Evolutionary conservation across 1,140 invertebrate genomes (phyloP), one percentile per base, ranked within the genome.

Genomic region (Meloidogyne chitwoodi): DNA sequence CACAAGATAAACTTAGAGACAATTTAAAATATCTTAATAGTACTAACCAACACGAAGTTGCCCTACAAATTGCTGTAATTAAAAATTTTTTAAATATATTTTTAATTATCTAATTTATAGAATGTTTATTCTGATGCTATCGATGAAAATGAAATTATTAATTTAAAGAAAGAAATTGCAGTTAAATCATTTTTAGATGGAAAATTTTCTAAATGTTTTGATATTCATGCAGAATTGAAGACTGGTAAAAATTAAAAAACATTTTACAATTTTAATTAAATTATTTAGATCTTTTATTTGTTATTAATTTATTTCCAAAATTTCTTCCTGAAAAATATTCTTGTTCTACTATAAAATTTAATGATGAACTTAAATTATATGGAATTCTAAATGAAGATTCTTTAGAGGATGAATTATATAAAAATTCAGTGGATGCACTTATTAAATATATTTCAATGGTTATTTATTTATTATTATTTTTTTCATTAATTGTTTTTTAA

Each of bases 1-100:
- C 74, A 19, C 56, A 79, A 26, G 76, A 71, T 65, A 61, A 29
- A 31, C 5, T 79, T n/a, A 75, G 78, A 44, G 74, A 64, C 19
- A 82, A 82, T 66, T 64, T 82, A 16, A 22, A 72, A 19, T 75
- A 64, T 68, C 41, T 82, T 19, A 63, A 67, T 24, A 24, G 72
- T 31, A 83, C 77, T 41, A 80, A 71, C 31, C 81, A 82, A 16
- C 83, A 82, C 41, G 74, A 84, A 56, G 29, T 82, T 38, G 81
- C 81, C 16, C 26, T 77, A 8, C 56, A 56, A n/a, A 71, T 81
- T n/a, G 69, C 80, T 10, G 79, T 78, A 79, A 26, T n/a, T 38
- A 48, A 63, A 72, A 71, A 61, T 48, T 8, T n/a, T n/a, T n/a
- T 22, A 26, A 67, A 31, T 19, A n/a, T 19, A 14, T 65, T 29